Evolutionary conservation across 2,113 vertebrate species (phyloP).

Genomic region (Leucosticte australis): DNA sequence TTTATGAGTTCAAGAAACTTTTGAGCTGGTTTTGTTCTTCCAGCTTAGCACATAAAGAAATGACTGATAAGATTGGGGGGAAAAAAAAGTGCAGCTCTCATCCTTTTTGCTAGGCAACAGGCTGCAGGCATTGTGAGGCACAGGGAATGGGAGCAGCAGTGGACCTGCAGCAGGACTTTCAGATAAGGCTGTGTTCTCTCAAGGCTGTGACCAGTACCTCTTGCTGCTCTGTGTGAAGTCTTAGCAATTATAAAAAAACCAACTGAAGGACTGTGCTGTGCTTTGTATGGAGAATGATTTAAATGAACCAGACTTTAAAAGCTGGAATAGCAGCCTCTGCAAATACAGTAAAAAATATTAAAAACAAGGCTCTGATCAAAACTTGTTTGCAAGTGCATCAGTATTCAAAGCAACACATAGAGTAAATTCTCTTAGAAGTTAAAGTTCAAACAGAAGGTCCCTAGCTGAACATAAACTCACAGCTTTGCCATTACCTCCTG

Average conservation of each 20-base stretch:
- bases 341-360: neutral
- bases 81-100: neutral
- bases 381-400: neutral
- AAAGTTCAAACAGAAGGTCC: conserved; percentile 39
- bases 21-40: neutral
- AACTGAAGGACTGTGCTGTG: neutral
- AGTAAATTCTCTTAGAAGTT: conserved; percentile 32
- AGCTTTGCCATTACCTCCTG: conserved; percentile 6
- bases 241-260: neutral
- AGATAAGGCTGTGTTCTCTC: neutral
- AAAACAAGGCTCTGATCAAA: neutral
- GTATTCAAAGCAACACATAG: neutral
- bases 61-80: neutral
- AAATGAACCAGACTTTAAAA: neutral
- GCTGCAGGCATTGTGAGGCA: neutral
- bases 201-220: neutral
- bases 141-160: neutral
- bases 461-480: neutral
- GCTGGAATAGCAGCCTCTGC: neutral
- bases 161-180: neutral
- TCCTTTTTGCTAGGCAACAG: neutral
- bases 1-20: neutral
- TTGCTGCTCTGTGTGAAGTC: neutral
- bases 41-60: neutral
- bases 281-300: neutral